Evolutionary conservation across 2,888 invertebrate species (phyloP).

Genomic region (Drosophila melanosoma): DNA sequence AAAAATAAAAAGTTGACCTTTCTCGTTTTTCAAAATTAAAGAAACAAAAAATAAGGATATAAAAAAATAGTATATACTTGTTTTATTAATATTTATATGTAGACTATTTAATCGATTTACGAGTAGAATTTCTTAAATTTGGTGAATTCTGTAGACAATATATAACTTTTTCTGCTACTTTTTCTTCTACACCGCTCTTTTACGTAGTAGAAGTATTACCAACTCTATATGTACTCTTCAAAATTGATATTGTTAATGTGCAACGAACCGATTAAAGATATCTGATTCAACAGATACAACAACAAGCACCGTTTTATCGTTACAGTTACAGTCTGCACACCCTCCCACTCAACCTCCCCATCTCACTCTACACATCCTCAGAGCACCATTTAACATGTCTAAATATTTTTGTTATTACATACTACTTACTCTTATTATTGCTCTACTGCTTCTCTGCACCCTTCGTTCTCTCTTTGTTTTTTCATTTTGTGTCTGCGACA

Average conservation of each 20-base stretch:
- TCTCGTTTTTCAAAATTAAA: too few species aligned
- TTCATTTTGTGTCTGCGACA: constrained; percentile 15
- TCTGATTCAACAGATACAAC: not conserved
- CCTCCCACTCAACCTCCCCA: not conserved
- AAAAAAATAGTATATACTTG: not conserved
- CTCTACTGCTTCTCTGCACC: constrained; percentile 2
- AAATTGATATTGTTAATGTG: constrained; percentile 15
- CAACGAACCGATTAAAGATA: constrained; percentile 17
- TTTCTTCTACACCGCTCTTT: not conserved
- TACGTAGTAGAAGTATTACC: not conserved
- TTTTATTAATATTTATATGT: not conserved
- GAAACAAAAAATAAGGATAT: too few species aligned
- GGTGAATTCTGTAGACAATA: not conserved
- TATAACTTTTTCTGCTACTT: not conserved
- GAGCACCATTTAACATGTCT: constrained; percentile 36
- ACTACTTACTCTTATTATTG: constrained; percentile 31
- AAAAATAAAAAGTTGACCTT: too few species aligned
- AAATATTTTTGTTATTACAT: constrained; percentile 52
- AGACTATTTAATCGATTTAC: not conserved
- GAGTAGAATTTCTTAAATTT: not conserved
- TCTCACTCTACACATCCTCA: not conserved
- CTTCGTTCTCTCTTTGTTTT: constrained; percentile 10
- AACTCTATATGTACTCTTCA: not conserved
- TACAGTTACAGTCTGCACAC: not conserved
- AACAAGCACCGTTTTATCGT: not conserved